Evolutionary conservation across 2,113 vertebrate genomes (phyloP).

Genomic region (Mungos mungo): DNA sequence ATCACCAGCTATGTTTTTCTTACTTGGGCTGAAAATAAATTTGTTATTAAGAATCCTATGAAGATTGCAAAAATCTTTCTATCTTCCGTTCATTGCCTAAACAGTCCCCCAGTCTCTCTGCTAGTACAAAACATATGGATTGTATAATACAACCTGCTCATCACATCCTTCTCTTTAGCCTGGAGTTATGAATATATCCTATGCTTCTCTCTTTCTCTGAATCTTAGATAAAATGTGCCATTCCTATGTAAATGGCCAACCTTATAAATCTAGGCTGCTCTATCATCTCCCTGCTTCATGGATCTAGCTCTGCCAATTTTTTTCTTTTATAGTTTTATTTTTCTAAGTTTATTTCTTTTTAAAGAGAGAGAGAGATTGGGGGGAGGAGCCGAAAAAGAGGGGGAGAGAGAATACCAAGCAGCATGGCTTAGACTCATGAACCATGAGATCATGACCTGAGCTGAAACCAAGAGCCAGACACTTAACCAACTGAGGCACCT

Average conservation of each 20-base stretch:
- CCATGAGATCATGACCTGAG: too few species aligned
- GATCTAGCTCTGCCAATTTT: neutral
- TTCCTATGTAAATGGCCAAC: neutral
- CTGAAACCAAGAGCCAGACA: too few species aligned
- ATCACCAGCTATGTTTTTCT: neutral
- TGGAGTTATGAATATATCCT: neutral
- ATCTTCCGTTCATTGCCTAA: neutral
- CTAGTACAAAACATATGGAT: neutral
- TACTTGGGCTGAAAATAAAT: conserved; percentile 13
- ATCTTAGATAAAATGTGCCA: neutral
- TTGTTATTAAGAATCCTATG: neutral
- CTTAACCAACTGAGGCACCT: too few species aligned
- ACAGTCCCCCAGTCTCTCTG: neutral
- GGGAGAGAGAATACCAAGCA: too few species aligned
- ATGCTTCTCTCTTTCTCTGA: neutral
- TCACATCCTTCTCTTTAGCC: neutral
- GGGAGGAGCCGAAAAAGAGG: too few species aligned
- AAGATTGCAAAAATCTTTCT: neutral
- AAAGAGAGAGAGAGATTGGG: too few species aligned
- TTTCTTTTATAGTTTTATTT: neutral
- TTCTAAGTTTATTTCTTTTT: neutral
- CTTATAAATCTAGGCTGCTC: neutral
- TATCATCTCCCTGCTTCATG: neutral
- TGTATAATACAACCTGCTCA: neutral
- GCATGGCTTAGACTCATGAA: too few species aligned